Evolutionary conservation across 2,113 vertebrate genomes (phyloP), one percentile per base, ranked within the genome.

Genomic region (Atrichornis clamosus): DNA sequence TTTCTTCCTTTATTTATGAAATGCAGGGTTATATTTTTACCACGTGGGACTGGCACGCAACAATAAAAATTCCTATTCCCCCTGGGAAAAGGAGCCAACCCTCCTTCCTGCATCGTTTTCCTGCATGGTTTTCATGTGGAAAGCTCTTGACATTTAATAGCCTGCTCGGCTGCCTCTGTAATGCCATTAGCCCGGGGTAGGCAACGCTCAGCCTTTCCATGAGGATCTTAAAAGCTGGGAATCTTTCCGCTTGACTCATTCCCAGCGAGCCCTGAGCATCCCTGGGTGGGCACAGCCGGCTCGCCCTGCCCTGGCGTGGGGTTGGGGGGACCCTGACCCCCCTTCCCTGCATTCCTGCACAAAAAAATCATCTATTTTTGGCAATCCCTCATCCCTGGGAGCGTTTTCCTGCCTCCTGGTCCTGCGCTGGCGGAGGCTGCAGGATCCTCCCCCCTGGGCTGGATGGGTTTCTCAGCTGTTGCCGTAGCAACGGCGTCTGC

Each of bases 401-500:
- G 44, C 1, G 0, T 42, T 94, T 72, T 41, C 23, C 41, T 73
- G 33, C 72, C 58, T 73, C 42, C 19, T 1, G 11, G 78, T 33
- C 28, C 62, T 62, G 74, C 2, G 6, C 63, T 41, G 27, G 64
- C 3, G 0, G 60, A 76, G 63, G 64, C 77, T 53, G 83, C 91
- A 67, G 78, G 78, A 10, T 58, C 65, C 52, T 88, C 26, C 47
- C 74, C 50, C 64, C 90, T 1, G 15, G 67, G 35, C 60, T 46
- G 52, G 28, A 83, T 46, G 84, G n/a, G 67, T 37, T 85, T 0
- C 62, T 75, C 60, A 15, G 60, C 8, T 0, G 96, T 97, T 96
- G 92, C 93, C 24, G 0, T 88, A 33, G 96, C 87, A 95, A 97
- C 95, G 1, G 78, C 41, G 6, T 81, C 94, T 92, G 87, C 89